Base-by-base conservation (phyloP, 1,140 invertebrate species). In the Pogonomyrmex barbatus region DNA sequence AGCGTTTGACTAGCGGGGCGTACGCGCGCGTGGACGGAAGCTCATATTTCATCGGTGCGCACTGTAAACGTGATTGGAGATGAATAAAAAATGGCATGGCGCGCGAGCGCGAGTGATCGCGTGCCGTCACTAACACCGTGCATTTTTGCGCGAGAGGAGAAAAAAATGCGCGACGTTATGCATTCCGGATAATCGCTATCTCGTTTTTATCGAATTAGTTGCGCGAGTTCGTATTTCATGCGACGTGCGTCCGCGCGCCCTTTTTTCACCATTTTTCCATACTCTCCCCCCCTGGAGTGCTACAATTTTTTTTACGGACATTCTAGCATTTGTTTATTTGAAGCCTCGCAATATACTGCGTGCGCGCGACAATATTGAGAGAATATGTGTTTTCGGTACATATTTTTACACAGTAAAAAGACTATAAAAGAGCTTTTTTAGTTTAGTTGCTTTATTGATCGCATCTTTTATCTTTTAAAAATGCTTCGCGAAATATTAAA, bases 141-240 rank as follows among this genome's bases (percentile, higher is more conserved):
- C 47, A 47, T 83, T 75, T 62, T 60, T 47, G 30, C 17, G 52
- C 24, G 39, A 65, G 62, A 36, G 30, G 24, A 52, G 17, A n/a
- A 39, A 39, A 60, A 75, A 75, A 75, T 39, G 54, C 36, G 54
- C 30, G 4, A 45, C n/a, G 77, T 75, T 83, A 83, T 73, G 54
- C 45, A 83, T 83, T 83, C 68, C 33, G 79, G 79, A 83, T 83
- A 83, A 83, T 83, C 79, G 79, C 79, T 83, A 75, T 83, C 77
- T 79, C 79, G 79, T 83, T 83, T 83, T 83, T 75, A 83, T 83
- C 79, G 68, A 83, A 83, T 83, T 75, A 83, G 54, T 83, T 83
- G 68, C 68, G 68, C 79, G 54, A 83, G 68, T 83, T 62, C 54
- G 79, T 73, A 75, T 83, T 83, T 83, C 79, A 83, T 73, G 79